Percentiles rank a stretch among this genome's conserved stretches.
phyloP scores from a whole-genome alignment of 2,113 vertebrate species.

The Macquaria ambigua region DNA sequence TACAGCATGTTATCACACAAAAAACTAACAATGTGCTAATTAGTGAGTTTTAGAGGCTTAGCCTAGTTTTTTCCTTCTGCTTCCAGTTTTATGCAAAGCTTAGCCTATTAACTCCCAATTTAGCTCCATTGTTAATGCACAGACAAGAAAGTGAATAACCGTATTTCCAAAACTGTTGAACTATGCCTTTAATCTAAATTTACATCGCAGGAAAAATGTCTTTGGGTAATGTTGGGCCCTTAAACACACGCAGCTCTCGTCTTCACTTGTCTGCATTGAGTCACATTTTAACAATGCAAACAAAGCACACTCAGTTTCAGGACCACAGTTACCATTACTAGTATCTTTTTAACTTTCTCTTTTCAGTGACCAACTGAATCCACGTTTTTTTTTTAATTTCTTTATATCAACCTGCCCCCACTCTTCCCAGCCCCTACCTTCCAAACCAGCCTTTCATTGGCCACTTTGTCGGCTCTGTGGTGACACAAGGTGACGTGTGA shows the following conservation, averaged over 20 bases:
- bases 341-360: too few species aligned
- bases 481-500: conserved; percentile 82
- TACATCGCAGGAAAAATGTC: background rate
- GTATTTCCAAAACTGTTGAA: background rate
- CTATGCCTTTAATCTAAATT: background rate
- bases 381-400: background rate
- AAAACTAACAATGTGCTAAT: background rate
- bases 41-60: background rate
- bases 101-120: background rate
- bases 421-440: background rate
- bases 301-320: too few species aligned
- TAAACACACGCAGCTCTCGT: too few species aligned
- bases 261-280: too few species aligned
- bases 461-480: conserved; percentile 40
- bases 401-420: background rate
- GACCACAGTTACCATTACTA: too few species aligned
- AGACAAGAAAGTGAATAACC: background rate
- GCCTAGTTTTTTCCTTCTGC: too few species aligned
- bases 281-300: too few species aligned
- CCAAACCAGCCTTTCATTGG: conserved; percentile 6
- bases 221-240: background rate
- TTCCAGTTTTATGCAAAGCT: background rate
- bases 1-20: background rate
- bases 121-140: background rate
- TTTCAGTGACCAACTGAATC: conserved; percentile 3